Percentiles rank a stretch among this genome's conserved stretches.
phyloP scores from a whole-genome alignment of 2,797 vertebrate genomes.

The Morus bassanus region DNA sequence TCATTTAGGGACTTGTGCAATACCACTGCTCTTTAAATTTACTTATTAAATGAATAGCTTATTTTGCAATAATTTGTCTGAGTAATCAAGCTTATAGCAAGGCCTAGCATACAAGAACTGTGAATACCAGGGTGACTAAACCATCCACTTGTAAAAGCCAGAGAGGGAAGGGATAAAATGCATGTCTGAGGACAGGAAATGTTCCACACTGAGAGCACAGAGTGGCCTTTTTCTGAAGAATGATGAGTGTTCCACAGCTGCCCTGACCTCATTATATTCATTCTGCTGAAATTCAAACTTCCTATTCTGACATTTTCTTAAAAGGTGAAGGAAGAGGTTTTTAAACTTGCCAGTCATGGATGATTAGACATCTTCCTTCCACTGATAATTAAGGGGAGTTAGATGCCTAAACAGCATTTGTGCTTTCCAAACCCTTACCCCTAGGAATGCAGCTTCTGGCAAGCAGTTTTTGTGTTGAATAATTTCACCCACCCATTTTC shows the following conservation, averaged over 20 bases:
- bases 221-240: slow-evolving; percentile 37
- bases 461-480: background rate
- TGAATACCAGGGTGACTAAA: slow-evolving; percentile 33
- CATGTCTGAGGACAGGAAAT: background rate
- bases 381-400: background rate
- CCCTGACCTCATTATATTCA: slow-evolving; percentile 37
- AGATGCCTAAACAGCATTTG: background rate
- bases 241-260: slow-evolving; percentile 11
- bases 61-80: slow-evolving; percentile 32
- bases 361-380: background rate
- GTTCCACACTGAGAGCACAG: slow-evolving; percentile 28
- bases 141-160: background rate
- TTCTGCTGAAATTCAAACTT: slow-evolving; percentile 21
- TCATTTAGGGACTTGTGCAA: background rate
- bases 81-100: background rate
- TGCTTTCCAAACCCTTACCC: background rate
- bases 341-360: background rate
- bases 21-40: background rate
- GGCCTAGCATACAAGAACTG: background rate
- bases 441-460: background rate
- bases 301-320: background rate
- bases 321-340: slow-evolving; percentile 6
- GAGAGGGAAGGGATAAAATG: slow-evolving; percentile 25
- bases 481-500: background rate
- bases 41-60: background rate